Evolutionary conservation across 2,113 vertebrate species (phyloP).

Genomic region (Prolemur simus): DNA sequence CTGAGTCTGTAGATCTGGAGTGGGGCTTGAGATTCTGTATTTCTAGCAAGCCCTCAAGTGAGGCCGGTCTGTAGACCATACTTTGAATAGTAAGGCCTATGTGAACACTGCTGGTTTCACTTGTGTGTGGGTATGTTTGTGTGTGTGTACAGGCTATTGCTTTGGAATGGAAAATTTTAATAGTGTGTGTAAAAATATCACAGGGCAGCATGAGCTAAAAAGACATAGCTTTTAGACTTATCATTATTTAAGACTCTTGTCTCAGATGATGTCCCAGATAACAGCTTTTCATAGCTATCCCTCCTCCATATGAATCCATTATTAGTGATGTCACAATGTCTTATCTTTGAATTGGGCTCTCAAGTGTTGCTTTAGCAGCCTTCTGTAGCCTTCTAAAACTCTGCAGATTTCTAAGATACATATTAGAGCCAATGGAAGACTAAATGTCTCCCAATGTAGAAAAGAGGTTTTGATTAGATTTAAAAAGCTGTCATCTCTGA

Average conservation of each 20-base stretch:
- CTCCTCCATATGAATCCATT: conserved; percentile 51
- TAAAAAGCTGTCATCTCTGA: conserved; percentile 79
- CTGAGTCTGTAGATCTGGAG: neutral
- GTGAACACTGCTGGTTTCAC: neutral
- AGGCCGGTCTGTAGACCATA: neutral
- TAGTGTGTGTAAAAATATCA: neutral
- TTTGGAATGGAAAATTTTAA: neutral
- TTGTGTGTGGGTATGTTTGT: neutral
- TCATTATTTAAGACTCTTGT: conserved; percentile 37
- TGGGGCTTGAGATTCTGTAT: neutral
- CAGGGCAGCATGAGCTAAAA: neutral
- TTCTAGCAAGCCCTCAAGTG: neutral
- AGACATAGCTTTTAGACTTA: neutral
- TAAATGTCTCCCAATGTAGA: conserved; percentile 72
- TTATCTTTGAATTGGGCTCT: conserved; percentile 66
- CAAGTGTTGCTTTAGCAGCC: conserved; percentile 59
- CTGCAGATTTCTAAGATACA: conserved; percentile 63
- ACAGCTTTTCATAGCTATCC: conserved; percentile 30
- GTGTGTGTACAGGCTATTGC: neutral
- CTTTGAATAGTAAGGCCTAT: neutral
- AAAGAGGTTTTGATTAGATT: conserved; percentile 78
- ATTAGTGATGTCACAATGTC: conserved; percentile 23
- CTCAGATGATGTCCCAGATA: conserved; percentile 40
- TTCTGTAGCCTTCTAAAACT: conserved; percentile 60
- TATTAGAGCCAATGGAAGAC: conserved; percentile 73